Percentiles rank a stretch among this genome's conserved stretches.
Conservation (phyloP, 2,888 invertebrate genomes). For the Cryptus armator region DNA sequence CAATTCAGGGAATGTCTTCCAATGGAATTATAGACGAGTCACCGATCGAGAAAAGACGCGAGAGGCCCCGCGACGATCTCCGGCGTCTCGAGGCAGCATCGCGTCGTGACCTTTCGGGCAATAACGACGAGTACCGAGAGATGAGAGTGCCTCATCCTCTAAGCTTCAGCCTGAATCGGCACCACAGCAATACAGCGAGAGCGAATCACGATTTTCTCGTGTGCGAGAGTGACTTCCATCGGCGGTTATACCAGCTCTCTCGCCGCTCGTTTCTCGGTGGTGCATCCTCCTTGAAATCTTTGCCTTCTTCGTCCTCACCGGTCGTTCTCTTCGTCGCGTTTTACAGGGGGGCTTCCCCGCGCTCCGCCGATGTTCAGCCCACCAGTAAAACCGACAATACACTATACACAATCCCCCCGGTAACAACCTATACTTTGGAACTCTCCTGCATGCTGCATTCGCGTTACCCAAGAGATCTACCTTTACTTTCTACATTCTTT, state of each 20-base stretch:
- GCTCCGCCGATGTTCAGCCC: slow-evolving; percentile 4
- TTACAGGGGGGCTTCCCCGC: slow-evolving; percentile 8
- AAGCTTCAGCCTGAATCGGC: slow-evolving; percentile 1
- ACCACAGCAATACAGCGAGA: slow-evolving; percentile 18
- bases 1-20: slow-evolving; percentile 25
- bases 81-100: slow-evolving; percentile 31
- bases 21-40: slow-evolving; percentile 36
- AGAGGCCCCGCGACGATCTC: slow-evolving; percentile 9
- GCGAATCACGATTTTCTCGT: slow-evolving; percentile 36
- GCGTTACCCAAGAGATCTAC: slow-evolving; percentile 81
- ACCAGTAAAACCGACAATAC: slow-evolving; percentile 50
- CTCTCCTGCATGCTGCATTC: slow-evolving; percentile 56
- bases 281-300: slow-evolving; percentile 55
- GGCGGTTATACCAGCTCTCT: slow-evolving; percentile 25
- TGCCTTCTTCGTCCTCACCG: slow-evolving; percentile 49
- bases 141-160: slow-evolving; percentile 32
- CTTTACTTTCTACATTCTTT: slow-evolving; percentile 85
- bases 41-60: slow-evolving; percentile 63
- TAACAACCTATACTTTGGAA: slow-evolving; percentile 68
- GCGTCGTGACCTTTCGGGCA: slow-evolving; percentile 61
- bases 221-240: slow-evolving; percentile 42
- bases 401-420: slow-evolving; percentile 32
- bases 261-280: slow-evolving; percentile 2
- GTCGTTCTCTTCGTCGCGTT: slow-evolving; percentile 22
- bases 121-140: slow-evolving; percentile 52